These are phyloP conservation scores for Oryctolagus cuniculus DNA, from an alignment of 2,113 vertebrate species.

Conservation along the genomic window mOryCun1.1 NC_091445.1:82219501-82220000, in stretches of 20 bases:
- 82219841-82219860: conserved; percentile 15
- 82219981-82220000: not conserved
- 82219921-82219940: not conserved
- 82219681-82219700: not conserved
- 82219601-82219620: not conserved
- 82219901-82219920: not conserved
- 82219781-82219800: not conserved
- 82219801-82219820: not conserved
- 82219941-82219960: not conserved
- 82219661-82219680: not conserved
- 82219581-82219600: not conserved
- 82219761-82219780: not conserved
- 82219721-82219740: not conserved
- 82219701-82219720: not conserved
- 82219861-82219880: not conserved
- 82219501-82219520: conserved; percentile 13
- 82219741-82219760: conserved; percentile 28
- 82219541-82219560: not conserved
- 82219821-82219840: not conserved
- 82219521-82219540: conserved; percentile 23
- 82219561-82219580: not conserved
- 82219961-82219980: not conserved
- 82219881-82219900: not conserved
- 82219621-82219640: not conserved
- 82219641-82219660: not conserved